Evolutionary conservation across 2,888 invertebrate genomes (phyloP), one percentile per base, ranked within the genome.

Genomic region (Aleiodes alternator): DNA sequence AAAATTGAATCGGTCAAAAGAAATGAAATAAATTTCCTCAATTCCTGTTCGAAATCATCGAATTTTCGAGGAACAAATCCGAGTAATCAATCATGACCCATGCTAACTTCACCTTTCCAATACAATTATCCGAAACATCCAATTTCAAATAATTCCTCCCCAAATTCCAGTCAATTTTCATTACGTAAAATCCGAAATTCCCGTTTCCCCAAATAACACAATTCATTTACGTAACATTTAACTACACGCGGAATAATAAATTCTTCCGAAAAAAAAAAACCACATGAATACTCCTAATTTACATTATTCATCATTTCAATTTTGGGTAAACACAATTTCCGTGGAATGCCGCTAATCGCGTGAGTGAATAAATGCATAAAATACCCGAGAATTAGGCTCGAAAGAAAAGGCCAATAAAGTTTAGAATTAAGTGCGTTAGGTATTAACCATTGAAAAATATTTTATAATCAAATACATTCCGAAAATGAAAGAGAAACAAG

Each of bases 381-480:
- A 59, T 11, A 38, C 16, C 29, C 29, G 16, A 61, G 14, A 43
- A 38, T 38, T 14, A 57, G 12, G 31, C 70, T 66, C 69, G 56
- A 75, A 69, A 74, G 34, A 34, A 34, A 34, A 34, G 34, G 61
- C 51, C 56, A 66, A 74, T 64, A 57, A 76, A 53, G 68, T 68
- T 23, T 50, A 72, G 34, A 69, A 66, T 75, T 61, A 69, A 68
- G 61, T 74, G 70, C 69, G 56, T 57, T 68, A 61, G 73, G 50
- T 69, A 59, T 57, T 38, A 59, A 69, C 64, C 31, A 76, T 76
- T 78, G 79, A 81, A 34, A 80, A 79, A 80, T 83, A 79, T 81
- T 83, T 80, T 80, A 81, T 78, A 77, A 77, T 76, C 80, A 77
- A 82, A 83, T 81, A 78, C 78, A 80, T 78, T 79, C 77, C 78